Evolutionary conservation across 2,888 invertebrate species (phyloP).

Genomic region (Neria commutata): DNA sequence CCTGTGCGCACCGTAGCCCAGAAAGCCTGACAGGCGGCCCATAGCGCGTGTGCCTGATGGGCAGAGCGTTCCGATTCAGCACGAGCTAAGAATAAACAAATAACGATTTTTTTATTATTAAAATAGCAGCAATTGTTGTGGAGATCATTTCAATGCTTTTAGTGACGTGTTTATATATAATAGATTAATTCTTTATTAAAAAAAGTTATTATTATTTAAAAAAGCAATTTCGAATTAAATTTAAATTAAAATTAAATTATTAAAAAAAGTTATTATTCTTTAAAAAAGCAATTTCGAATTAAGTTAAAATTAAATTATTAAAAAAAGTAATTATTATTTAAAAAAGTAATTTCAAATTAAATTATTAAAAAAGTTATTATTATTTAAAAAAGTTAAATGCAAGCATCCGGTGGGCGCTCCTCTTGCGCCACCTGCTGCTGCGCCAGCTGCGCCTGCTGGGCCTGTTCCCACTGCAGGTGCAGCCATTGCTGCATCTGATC

Average conservation of each 20-base stretch:
- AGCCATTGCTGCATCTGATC: no score
- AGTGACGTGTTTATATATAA: not conserved
- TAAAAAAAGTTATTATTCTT: no score
- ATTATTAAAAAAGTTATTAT: no score
- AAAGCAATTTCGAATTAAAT: not conserved
- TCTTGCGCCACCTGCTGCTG: conserved; percentile 75
- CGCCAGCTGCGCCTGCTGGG: conserved; percentile 67
- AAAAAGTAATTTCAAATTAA: not conserved
- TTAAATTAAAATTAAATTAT: no score
- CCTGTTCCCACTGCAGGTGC: conserved; percentile 67
- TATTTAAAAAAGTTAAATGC: no score
- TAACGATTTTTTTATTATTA: no score
- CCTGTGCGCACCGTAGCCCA: conserved; percentile 75
- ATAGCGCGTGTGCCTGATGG: conserved; percentile 84
- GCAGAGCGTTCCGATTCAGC: conserved; percentile 76
- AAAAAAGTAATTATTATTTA: no score
- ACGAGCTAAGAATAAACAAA: conserved; percentile 64
- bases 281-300: not conserved
- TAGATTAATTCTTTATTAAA: not conserved
- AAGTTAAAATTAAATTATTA: no score
- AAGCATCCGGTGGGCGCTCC: conserved; percentile 68
- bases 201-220: not conserved
- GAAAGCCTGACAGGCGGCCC: conserved; percentile 92
- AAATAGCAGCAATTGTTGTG: no score
- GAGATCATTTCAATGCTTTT: no score